Percentiles rank a stretch among this genome's conserved stretches.
Evolutionary conservation across 2,113 vertebrate genomes (phyloP).

Genomic region (Daphoenositta chrysoptera): DNA sequence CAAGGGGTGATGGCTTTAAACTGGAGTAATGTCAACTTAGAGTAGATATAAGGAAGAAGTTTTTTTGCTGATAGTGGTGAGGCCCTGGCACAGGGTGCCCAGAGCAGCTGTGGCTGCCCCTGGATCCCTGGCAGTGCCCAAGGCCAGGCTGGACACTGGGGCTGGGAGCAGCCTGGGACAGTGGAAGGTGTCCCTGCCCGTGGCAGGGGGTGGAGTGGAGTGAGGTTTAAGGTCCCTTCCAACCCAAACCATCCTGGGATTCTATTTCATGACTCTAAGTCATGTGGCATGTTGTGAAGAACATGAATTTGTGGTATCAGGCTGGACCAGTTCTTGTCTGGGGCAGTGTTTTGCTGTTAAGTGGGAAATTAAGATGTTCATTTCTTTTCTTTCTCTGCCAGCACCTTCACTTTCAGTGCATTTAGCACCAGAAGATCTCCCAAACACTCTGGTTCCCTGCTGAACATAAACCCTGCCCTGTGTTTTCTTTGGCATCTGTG

Average conservation of each 20-base stretch:
- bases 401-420: background rate
- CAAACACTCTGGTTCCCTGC: background rate
- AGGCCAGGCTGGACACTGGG: rapidly evolving
- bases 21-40: background rate
- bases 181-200: background rate
- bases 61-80: background rate
- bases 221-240: background rate
- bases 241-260: background rate
- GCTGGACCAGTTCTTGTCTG: background rate
- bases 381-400: background rate
- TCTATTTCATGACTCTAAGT: background rate
- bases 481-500: background rate
- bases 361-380: background rate
- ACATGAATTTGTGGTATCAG: background rate
- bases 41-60: background rate
- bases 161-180: rapidly evolving
- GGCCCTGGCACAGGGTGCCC: rapidly evolving
- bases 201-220: background rate
- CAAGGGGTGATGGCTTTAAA: background rate
- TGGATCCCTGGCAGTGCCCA: background rate
- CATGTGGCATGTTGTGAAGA: rapidly evolving
- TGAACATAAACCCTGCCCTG: background rate
- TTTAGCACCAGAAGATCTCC: background rate
- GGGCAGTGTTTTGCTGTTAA: background rate
- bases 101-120: background rate